These are phyloP conservation scores for Drosophila formosana DNA, from an alignment of 2,888 invertebrate genomes.

Conservation along the genomic window DNA sequence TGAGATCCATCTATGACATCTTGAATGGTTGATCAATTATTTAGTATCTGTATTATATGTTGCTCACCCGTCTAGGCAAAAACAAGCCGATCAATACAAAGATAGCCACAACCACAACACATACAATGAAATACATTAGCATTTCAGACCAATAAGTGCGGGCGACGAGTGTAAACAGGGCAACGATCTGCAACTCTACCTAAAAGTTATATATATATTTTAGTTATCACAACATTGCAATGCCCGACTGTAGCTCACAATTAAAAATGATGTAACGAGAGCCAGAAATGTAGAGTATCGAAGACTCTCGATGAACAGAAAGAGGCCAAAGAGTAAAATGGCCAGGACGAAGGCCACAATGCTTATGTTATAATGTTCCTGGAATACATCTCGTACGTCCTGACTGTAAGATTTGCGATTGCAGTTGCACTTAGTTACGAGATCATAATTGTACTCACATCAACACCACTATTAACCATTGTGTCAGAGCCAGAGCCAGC, in stretches of 20 bases:
- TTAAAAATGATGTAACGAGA: slow-evolving; percentile 13
- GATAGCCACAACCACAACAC: slow-evolving; percentile 4
- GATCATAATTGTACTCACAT: slow-evolving; percentile 38
- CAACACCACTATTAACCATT: slow-evolving; percentile 37
- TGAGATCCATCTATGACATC: slow-evolving; percentile 34
- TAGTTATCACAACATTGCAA: background rate
- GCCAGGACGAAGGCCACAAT: slow-evolving; percentile 28
- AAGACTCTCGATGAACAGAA: slow-evolving; percentile 30
- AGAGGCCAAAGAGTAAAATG: slow-evolving; percentile 32
- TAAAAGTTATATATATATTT: slow-evolving; percentile 1
- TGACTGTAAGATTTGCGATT: background rate
- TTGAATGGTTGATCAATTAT: background rate
- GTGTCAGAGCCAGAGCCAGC: slow-evolving; percentile 36
- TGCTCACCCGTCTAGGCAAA: slow-evolving; percentile 25
- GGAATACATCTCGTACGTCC: background rate
- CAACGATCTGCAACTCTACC: slow-evolving; percentile 53
- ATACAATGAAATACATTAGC: slow-evolving; percentile 31
- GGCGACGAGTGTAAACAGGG: slow-evolving; percentile 28
- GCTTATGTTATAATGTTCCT: slow-evolving; percentile 6
- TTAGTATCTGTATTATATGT: background rate
- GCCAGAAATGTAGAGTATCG: slow-evolving; percentile 3
- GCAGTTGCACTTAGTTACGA: background rate
- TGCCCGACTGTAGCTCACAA: slow-evolving; percentile 25
- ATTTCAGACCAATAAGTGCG: slow-evolving; percentile 28
- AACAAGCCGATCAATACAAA: slow-evolving; percentile 22